Evolutionary conservation across 2,113 vertebrate species (phyloP).

Genomic region (Conger conger): DNA sequence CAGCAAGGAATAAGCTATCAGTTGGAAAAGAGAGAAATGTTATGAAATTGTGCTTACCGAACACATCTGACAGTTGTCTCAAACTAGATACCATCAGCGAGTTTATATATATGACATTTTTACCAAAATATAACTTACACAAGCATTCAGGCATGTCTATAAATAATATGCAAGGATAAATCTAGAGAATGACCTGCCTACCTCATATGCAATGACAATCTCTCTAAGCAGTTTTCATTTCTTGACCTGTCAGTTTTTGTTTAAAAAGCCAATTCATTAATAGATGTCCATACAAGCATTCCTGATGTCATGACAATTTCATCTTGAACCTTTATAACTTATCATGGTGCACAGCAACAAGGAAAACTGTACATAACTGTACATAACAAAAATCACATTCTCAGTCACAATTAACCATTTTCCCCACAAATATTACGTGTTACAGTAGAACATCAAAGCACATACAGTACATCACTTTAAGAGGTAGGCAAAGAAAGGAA

Average conservation of each 20-base stretch:
- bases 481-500: not conserved
- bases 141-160: not conserved
- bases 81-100: no score
- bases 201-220: not conserved
- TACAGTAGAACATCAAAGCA: conserved; percentile 9
- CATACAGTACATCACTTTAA: not conserved
- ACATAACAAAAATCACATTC: not conserved
- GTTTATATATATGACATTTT: not conserved
- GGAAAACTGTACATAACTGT: not conserved
- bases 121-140: not conserved
- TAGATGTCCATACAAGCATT: conserved; percentile 63
- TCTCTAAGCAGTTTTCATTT: not conserved
- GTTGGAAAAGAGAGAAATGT: no score
- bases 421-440: not conserved
- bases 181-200: not conserved
- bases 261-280: conserved; percentile 42
- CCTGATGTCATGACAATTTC: conserved; percentile 59
- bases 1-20: not conserved
- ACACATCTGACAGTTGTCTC: not conserved
- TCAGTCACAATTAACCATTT: not conserved
- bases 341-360: conserved; percentile 18
- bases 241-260: conserved; percentile 49
- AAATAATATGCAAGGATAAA: not conserved
- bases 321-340: conserved; percentile 46
- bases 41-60: not conserved